These are phyloP conservation scores for Chloroceryle inda DNA, from an alignment of 2,797 vertebrate species.

Conservation along the genomic window DNA sequence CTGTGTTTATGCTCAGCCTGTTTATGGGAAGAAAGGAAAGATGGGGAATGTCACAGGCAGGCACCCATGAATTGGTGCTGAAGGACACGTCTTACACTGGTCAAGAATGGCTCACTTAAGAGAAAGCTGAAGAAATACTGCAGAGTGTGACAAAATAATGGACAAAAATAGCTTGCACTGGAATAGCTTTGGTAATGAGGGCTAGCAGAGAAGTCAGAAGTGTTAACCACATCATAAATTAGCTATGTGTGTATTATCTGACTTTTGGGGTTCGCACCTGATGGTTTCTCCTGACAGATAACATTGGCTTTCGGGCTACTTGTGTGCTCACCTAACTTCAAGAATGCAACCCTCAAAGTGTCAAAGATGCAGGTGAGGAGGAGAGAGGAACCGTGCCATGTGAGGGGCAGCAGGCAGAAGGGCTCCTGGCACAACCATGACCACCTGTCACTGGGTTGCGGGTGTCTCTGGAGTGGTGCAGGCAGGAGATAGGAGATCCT, in stretches of 20 bases:
- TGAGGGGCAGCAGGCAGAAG: background rate
- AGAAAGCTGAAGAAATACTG: background rate
- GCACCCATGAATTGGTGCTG: background rate
- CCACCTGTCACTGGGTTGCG: fast-evolving
- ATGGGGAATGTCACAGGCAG: background rate
- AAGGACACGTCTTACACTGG: background rate
- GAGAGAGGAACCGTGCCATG: fast-evolving
- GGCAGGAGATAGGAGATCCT: background rate
- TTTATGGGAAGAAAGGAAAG: background rate
- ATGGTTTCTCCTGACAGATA: background rate
- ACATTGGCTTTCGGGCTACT: fast-evolving
- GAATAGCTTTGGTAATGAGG: background rate
- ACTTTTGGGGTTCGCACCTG: background rate
- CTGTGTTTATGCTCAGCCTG: background rate
- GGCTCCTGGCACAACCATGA: fast-evolving
- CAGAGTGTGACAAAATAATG: background rate
- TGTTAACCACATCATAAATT: background rate
- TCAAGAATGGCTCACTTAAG: background rate
- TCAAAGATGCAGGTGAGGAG: background rate
- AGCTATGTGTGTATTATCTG: background rate
- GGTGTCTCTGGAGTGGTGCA: fast-evolving
- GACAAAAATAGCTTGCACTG: background rate
- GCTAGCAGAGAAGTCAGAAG: background rate
- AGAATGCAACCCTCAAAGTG: background rate
- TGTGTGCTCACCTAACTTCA: background rate